These are phyloP conservation scores for Neodiprion lecontei DNA, from an alignment of 1,140 invertebrate species.

Conservation along the genomic window DNA sequence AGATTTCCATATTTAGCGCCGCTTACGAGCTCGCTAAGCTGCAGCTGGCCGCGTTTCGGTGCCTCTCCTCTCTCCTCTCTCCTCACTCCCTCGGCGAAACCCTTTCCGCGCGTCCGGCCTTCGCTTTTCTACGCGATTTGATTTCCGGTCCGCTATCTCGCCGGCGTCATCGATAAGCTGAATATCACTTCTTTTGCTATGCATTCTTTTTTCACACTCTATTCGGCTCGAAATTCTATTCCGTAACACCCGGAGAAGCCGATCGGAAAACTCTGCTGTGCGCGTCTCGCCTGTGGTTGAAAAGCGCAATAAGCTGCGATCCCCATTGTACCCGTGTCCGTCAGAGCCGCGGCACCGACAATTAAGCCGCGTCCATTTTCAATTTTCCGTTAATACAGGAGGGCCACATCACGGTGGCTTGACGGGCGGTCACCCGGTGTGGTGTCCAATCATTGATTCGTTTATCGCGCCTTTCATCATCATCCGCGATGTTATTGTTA, in stretches of 20 bases:
- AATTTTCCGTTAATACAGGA: slow-evolving; percentile 47
- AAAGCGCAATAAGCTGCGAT: background rate
- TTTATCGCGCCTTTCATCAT: slow-evolving; percentile 50
- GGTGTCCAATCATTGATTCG: slow-evolving; percentile 54
- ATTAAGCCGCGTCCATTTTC: slow-evolving; percentile 61
- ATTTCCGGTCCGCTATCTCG: too few relatives aligned
- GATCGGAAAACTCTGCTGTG: too few relatives aligned
- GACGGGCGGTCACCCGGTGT: slow-evolving; percentile 43
- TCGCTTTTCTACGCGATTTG: too few relatives aligned
- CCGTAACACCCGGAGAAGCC: too few relatives aligned
- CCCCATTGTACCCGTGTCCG: background rate
- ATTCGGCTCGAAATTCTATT: too few relatives aligned
- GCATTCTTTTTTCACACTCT: too few relatives aligned
- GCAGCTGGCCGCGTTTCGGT: background rate
- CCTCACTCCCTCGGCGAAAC: background rate
- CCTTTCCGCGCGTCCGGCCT: background rate
- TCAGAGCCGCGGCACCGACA: slow-evolving; percentile 46
- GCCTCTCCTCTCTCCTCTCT: background rate
- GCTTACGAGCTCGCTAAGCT: slow-evolving; percentile 4
- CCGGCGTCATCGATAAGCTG: too few relatives aligned
- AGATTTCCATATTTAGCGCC: slow-evolving; percentile 55
- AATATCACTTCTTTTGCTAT: too few relatives aligned
- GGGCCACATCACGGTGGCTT: slow-evolving; percentile 34
- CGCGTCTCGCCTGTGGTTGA: background rate
- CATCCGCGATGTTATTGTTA: background rate